Conservation (phyloP, 2,888 invertebrate species). For the Parnassius apollo region DNA sequence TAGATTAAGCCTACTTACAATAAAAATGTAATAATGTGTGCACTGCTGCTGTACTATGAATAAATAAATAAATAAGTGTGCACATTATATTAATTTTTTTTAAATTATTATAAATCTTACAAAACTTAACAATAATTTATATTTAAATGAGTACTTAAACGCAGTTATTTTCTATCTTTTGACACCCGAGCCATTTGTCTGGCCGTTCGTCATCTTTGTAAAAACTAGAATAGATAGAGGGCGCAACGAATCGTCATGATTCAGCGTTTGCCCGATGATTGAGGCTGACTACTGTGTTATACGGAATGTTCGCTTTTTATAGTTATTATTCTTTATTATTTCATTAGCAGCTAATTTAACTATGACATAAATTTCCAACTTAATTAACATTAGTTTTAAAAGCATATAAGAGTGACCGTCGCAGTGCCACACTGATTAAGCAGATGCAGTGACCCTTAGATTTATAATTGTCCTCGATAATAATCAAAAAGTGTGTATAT, state of each 20-base stretch:
- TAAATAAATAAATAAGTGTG: too few relatives aligned
- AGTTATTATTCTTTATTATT: background rate
- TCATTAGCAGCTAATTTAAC: background rate
- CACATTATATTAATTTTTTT: too few relatives aligned
- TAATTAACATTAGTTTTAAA: too few relatives aligned
- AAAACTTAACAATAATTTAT: conserved; percentile 10
- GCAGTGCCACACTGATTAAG: too few relatives aligned
- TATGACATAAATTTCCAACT: too few relatives aligned
- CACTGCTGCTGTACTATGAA: too few relatives aligned
- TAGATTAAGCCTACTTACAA: too few relatives aligned
- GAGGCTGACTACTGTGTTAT: conserved; percentile 55
- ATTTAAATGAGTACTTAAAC: conserved; percentile 14
- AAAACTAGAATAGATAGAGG: conserved; percentile 65
- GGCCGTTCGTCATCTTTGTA: conserved; percentile 36
- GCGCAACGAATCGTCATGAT: conserved; percentile 72
- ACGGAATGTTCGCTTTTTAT: conserved; percentile 46
- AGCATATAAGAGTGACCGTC: too few relatives aligned
- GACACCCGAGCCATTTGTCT: conserved; percentile 29
- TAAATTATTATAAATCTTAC: background rate
- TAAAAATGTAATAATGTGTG: too few relatives aligned
- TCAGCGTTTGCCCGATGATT: conserved; percentile 64
- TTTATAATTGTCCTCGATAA: too few relatives aligned
- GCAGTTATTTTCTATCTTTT: conserved; percentile 26
- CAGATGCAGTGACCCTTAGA: too few relatives aligned
- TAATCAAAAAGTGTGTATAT: too few relatives aligned